Evolutionary conservation across 2,113 vertebrate species (phyloP), one percentile per base, ranked within the genome.

Genomic region (Acrocephalus arundinaceus): DNA sequence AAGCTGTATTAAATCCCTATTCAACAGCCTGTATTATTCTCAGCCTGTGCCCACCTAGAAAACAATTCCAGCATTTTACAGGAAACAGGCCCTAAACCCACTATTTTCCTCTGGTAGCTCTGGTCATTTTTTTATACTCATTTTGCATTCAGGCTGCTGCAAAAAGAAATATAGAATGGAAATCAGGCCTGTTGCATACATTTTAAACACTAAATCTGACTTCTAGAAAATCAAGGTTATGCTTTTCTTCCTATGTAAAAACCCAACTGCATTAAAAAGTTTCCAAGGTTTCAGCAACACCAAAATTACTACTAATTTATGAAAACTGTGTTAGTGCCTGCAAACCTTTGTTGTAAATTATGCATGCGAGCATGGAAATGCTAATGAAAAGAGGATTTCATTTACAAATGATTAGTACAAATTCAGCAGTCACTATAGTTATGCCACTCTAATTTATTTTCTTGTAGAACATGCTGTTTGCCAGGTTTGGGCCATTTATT

Each of bases 311-410:
- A 37, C 70, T 95, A 96, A 97, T 97, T 96, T 95, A 91, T 92
- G 93, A 96, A 94, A 94, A 89, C 76, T 71, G 24, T 85, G 83
- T 92, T 93, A 96, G 91, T 97, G 95, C 79, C 90, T 96, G 59
- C 91, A 96, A 96, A 96, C 66, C 90, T 95, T 75, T 89, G 87
- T 49, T 21, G 45, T 96, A 97, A 97, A 97, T 97, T 96, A 97
- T 97, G 91, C 89, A 95, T 93, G 85, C 27, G 21, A 96, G 81
- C 77, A 93, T 68, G 90, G 89, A 91, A 96, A 97, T 97, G 93
- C 94, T 97, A 97, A 97, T 97, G 95, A 97, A 97, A 96, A 95
- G 87, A 95, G 55, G 87, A 96, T 95, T 97, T 97, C 77, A 96
- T 97, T 96, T 95, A 91, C 82, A 92, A 97, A 94, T 91, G 93